Base-by-base conservation (phyloP, 2,888 invertebrate species). In the Acleris emargana region DNA sequence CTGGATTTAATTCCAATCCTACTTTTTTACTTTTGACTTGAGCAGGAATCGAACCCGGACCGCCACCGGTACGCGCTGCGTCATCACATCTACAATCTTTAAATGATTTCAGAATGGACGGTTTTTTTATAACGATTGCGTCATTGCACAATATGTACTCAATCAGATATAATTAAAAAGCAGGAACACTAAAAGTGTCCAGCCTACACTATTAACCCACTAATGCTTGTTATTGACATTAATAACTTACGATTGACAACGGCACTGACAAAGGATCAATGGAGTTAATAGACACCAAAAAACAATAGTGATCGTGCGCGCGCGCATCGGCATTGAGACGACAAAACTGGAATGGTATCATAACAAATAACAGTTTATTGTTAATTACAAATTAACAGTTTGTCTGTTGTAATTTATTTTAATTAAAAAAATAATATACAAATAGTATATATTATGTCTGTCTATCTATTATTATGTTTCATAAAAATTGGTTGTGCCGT, bases 301-400 rank as follows among this genome's bases (percentile, higher is more conserved):
- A 89, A 87, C 85, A 84, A 82, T 80, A 81, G 86, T 87, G 80
- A 78, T 89, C 91, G 91, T 91, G 91, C 78, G 79, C 79, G 76
- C 84, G 81, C 81, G 54, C 60, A 66, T 66, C 86, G 90, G 89
- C 91, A 91, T 91, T 91, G 91, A 91, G 89, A 90, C 81, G 89
- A 91, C 91, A 91, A 86, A 85, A 77, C 80, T 84, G 80, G 87
- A 84, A 89, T 90, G 87, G 85, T 81, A 77, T 78, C 76, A 75
- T 81, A 79, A 78, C 88, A 85, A 86, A 28, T 68, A 54, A 16
- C 0, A 1, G 13, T 38, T 38, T 42, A 54, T 49, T 38, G 17
- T 22, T 55, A 60, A 47, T 61, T 57, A 59, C 11, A 49, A 28
- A 49, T n/a, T 20, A 58, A 32, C 4, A 17, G 25, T 57, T n/a